Percentiles rank a stretch among this genome's conserved stretches.
Conservation (phyloP, 2,888 invertebrate species). For the Drosophila peninsularis region DNA sequence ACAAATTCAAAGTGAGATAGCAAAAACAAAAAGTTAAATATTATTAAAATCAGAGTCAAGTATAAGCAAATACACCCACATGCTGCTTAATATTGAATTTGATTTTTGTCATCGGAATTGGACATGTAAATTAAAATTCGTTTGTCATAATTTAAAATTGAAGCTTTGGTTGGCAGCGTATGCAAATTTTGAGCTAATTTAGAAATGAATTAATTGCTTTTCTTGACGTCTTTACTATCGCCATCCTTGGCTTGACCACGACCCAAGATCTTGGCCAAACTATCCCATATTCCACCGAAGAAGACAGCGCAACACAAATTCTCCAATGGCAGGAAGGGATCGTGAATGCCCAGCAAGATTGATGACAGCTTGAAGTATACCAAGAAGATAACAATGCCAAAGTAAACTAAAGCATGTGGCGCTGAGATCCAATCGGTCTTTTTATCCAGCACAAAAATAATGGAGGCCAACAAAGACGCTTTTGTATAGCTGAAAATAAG, state of each 20-base stretch:
- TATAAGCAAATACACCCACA: conserved; percentile 57
- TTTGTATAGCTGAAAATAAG: conserved; percentile 93
- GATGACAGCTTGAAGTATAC: conserved; percentile 98
- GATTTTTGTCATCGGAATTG: conserved; percentile 42
- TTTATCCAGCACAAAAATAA: conserved; percentile 98
- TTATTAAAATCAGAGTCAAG: conserved; percentile 58
- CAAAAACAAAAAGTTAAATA: conserved; percentile 10
- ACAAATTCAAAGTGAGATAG: conserved; percentile 25
- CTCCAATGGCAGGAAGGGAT: conserved; percentile 99
- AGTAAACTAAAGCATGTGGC: conserved; percentile 98
- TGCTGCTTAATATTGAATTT: conserved; percentile 45
- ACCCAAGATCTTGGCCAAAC: conserved; percentile 94
- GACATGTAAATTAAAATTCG: conserved; percentile 26
- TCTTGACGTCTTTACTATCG: conserved; percentile 92
- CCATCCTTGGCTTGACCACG: conserved; percentile 91
- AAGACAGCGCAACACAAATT: conserved; percentile 98
- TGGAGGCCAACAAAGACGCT: conserved; percentile 96
- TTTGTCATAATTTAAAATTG: conserved; percentile 38
- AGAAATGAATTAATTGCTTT: conserved; percentile 88
- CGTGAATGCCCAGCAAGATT: conserved; percentile 97
- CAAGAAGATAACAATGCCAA: conserved; percentile 98
- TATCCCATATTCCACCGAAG: conserved; percentile 99
- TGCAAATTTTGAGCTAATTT: conserved; percentile 46
- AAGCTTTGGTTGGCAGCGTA: conserved; percentile 71
- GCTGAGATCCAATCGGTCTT: conserved; percentile 98